These are phyloP conservation scores for Psilanteris sp. DNA, from an alignment of 1,140 invertebrate species.

Conservation along the genomic window DNA sequence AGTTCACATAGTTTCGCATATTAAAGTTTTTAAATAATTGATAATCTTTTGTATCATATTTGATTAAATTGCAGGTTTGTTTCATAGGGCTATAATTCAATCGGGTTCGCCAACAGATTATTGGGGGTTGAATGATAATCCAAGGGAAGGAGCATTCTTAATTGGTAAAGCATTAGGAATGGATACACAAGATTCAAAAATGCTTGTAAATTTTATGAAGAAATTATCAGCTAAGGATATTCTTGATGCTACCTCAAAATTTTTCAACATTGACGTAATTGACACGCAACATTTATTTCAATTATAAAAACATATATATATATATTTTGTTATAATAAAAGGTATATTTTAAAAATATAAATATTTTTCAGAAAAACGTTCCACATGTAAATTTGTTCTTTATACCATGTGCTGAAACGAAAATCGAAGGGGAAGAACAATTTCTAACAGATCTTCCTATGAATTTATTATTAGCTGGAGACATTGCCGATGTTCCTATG, in stretches of 20 bases:
- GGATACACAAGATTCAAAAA: slow-evolving; percentile 78
- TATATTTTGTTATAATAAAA: no score
- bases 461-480: slow-evolving; percentile 73
- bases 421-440: slow-evolving; percentile 77
- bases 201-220: slow-evolving; percentile 83
- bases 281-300: no score
- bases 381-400: slow-evolving; percentile 75
- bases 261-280: slow-evolving; percentile 59
- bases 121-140: slow-evolving; percentile 84
- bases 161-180: slow-evolving; percentile 82
- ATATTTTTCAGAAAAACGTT: slow-evolving; percentile 59
- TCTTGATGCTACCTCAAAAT: slow-evolving; percentile 75
- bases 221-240: slow-evolving; percentile 81
- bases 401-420: slow-evolving; percentile 84
- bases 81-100: slow-evolving; percentile 85
- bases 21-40: no score
- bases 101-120: slow-evolving; percentile 87
- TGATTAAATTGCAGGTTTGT: slow-evolving; percentile 82
- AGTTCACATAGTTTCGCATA: no score
- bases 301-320: no score
- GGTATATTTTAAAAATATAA: no score
- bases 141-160: slow-evolving; percentile 82
- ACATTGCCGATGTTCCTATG: slow-evolving; percentile 82
- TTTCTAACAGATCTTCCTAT: slow-evolving; percentile 83
- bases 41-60: no score